phyloP scores from a whole-genome alignment of 2,113 vertebrate genomes.

The Heterotis niloticus region DNA sequence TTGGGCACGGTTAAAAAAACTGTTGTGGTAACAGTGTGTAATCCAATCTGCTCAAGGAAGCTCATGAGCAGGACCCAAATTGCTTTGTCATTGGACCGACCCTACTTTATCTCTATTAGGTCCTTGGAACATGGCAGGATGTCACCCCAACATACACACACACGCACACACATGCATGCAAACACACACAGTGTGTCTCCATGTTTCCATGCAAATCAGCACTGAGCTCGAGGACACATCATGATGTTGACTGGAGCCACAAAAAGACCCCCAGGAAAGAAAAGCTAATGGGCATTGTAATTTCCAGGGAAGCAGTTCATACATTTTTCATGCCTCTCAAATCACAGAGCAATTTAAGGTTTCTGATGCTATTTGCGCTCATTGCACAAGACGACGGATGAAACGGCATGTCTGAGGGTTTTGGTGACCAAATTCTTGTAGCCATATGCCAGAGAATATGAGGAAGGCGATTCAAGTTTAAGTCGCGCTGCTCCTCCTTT shows the following conservation, averaged over 20 bases:
- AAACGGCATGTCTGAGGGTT: not conserved
- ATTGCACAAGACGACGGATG: constrained; percentile 3
- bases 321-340: constrained; percentile 37
- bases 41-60: not conserved
- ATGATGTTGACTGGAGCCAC: constrained; percentile 25
- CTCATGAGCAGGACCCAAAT: constrained; percentile 41
- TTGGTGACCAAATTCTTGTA: not conserved
- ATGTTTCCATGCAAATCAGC: not conserved
- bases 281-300: constrained; percentile 36
- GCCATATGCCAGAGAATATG: not conserved
- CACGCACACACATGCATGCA: no score
- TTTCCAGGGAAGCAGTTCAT: constrained; percentile 32
- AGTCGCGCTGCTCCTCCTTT: not conserved
- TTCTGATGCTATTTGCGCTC: constrained; percentile 41
- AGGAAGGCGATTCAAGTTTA: not conserved
- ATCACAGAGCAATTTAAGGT: constrained; percentile 36
- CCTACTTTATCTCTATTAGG: not conserved
- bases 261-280: constrained; percentile 33
- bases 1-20: constrained; percentile 59
- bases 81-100: constrained; percentile 28
- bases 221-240: constrained; percentile 21
- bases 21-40: constrained; percentile 41
- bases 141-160: no score
- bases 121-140: not conserved
- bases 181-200: no score